Base-by-base conservation (phyloP, 2,797 vertebrate species). In the Anableps anableps region DNA sequence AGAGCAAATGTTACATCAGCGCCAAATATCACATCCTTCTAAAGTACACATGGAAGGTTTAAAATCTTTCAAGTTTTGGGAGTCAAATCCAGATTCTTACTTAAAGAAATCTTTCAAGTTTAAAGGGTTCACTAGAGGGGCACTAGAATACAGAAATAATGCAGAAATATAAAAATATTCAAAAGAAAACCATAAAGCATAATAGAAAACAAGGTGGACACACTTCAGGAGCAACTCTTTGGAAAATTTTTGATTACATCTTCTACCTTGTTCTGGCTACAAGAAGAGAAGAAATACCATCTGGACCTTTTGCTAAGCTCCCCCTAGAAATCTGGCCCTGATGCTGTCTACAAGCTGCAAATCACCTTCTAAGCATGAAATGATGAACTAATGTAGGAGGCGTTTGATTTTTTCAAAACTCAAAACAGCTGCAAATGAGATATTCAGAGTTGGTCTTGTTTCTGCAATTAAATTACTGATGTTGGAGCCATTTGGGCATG, bases 321-420 rank as follows among this genome's bases (percentile, higher is more conserved):
- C 36, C 36, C 21, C 36, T 3, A 13, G 36, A 68, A 36, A 68
- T 26, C 21, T 23, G 38, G 64, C 64, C 10, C 64, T 68, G 64
- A 68, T 26, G 64, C 36, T 26, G 64, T 26, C 21, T 68, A 41
- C 36, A 68, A 80, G 80, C 88, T 88, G 89, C 85, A 89, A 91
- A 88, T 91, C 78, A 86, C 68, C 75, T 70, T 86, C 81, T 78
- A 64, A 85, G 80, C 53, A 26, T 75, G 76, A 84, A 86, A 83
- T 19, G 34, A 83, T 19, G 9, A 66, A 66, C 62, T 66, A 66
- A 38, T 66, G 62, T 66, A 7, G 62, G 21, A 36, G 62, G 62
- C 9, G 21, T 66, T 66, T 66, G 62, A 66, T 66, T 7, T 66
- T 66, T 64, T 38, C 19, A 66, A 66, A 23, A 66, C 36, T 8